Conservation (phyloP, 2,797 vertebrate species). For the Notolabrus celidotus region DNA sequence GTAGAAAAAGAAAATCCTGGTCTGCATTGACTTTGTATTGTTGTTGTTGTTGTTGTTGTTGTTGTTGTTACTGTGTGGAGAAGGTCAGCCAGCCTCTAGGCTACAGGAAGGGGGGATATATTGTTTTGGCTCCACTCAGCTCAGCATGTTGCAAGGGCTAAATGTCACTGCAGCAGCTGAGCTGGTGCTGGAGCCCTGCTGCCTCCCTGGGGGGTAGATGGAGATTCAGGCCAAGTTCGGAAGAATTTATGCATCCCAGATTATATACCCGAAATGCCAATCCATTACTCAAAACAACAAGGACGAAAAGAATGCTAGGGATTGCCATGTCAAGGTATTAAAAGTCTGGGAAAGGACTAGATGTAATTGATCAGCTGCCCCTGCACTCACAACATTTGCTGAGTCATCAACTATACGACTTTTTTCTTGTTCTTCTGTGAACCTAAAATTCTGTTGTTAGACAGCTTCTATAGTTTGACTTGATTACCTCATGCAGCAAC, state of each 20-base stretch:
- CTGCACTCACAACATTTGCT: too few relatives aligned
- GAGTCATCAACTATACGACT: too few relatives aligned
- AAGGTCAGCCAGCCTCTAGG: slow-evolving; percentile 61
- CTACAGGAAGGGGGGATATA: slow-evolving; percentile 38
- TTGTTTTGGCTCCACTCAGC: slow-evolving; percentile 60
- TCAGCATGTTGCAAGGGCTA: slow-evolving; percentile 61
- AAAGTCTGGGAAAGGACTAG: neutral
- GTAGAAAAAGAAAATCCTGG: slow-evolving; percentile 1
- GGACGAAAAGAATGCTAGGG: slow-evolving; percentile 23
- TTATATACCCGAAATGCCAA: slow-evolving; percentile 36
- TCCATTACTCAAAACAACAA: slow-evolving; percentile 34
- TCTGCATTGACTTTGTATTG: slow-evolving; percentile 26
- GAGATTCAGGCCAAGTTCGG: slow-evolving; percentile 44
- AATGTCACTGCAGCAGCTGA: slow-evolving; percentile 71
- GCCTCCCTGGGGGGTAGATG: slow-evolving; percentile 47
- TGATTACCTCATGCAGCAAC: too few relatives aligned
- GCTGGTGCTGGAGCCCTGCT: slow-evolving; percentile 47
- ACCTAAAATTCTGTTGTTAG: too few relatives aligned
- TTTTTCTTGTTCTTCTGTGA: too few relatives aligned
- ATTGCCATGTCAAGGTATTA: neutral
- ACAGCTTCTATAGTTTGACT: too few relatives aligned
- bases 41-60: slow-evolving; percentile 38
- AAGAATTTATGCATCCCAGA: slow-evolving; percentile 57
- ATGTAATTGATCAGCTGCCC: too few relatives aligned
- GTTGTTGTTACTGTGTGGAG: slow-evolving; percentile 46